Evolutionary conservation across 2,888 invertebrate species (phyloP), one percentile per base, ranked within the genome.

Genomic region (Abrostola triplasia): DNA sequence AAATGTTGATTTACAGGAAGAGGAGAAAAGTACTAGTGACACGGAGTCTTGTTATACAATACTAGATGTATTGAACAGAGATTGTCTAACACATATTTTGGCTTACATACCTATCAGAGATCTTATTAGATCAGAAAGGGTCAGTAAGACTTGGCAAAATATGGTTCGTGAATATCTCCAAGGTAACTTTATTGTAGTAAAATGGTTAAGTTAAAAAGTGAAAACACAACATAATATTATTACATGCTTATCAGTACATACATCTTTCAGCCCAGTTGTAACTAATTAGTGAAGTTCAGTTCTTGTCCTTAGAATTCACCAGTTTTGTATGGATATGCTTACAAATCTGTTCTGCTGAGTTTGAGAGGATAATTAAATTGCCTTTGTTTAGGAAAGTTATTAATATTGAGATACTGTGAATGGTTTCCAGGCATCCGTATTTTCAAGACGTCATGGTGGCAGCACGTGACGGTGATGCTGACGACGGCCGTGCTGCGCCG

Each of bases 131-230:
- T 93, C 95, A n/a, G 96, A 96, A 81, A 87, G 95, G 83, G 96
- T 96, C 64, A 95, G 95, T 73, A 95, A 95, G 84, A 86, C 90
- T 48, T 96, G 96, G 96, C 93, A 92, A 68, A 87, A 72, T 47
- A 87, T 95, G 79, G 88, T 95, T 35, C 91, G 92, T 63, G 93
- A 95, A 70, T 95, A 95, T 77, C 90, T 95, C 81, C 83, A 90
- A 64, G 84, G 93, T 87, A 84, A 91, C 77, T 78, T 5, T 36
- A 58, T 24, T 44, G 41, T 61, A 52, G 24, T 41, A 40, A 11
- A 24, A 47, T n/a, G 8, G 12, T 49, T 40, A 51, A 41, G 0
- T 24, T 24, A 24, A 24, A 24, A n/a, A n/a, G n/a, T n/a, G n/a
- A n/a, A n/a, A n/a, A n/a, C n/a, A n/a, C n/a, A n/a, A n/a, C n/a